A percentile compares a stretch with the other conserved stretches of the same genome.
Conservation (phyloP, 2,113 vertebrate genomes). For the Odontesthes bonariensis region DNA sequence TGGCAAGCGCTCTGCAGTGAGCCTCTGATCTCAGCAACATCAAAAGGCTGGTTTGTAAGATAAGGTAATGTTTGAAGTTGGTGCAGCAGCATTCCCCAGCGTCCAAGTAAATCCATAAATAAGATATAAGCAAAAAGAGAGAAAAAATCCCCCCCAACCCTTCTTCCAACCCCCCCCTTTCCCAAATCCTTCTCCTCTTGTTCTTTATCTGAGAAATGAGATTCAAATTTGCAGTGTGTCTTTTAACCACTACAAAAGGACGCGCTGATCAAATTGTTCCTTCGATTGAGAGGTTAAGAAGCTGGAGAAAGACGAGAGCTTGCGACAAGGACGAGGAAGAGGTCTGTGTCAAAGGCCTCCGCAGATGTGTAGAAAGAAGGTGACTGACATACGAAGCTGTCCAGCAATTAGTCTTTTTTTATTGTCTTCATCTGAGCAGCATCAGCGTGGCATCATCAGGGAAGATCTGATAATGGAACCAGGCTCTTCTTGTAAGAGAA, state of each 20-base stretch:
- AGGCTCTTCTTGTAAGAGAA: conserved; percentile 6
- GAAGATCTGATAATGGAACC: conserved; percentile 15
- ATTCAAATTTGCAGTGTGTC: conserved; percentile 79
- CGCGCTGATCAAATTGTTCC: conserved; percentile 60
- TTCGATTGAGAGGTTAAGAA: conserved; percentile 38
- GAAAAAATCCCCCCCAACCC: conserved; percentile 75
- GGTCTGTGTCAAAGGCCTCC: conserved; percentile 44
- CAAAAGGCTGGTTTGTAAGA: conserved; percentile 95
- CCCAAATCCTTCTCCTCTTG: conserved; percentile 60
- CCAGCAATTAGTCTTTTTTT: conserved; percentile 24
- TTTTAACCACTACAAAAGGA: conserved; percentile 71
- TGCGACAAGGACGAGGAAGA: conserved; percentile 39
- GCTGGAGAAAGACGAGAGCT: conserved; percentile 21
- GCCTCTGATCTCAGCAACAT: conserved; percentile 94
- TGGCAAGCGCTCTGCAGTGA: conserved; percentile 89
- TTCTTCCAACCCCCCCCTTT: conserved; percentile 58
- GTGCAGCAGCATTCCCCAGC: conserved; percentile 89
- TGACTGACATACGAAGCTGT: conserved; percentile 21
- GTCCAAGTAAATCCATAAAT: conserved; percentile 95
- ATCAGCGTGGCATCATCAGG: conserved; percentile 3
- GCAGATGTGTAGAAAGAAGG: conserved; percentile 9
- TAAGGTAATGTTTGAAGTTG: conserved; percentile 96
- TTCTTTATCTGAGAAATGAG: conserved; percentile 81
- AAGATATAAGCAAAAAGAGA: conserved; percentile 91
- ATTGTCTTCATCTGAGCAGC: background rate